Conservation (phyloP, 2,888 invertebrate genomes). For the Leptinotarsa tumamoca region DNA sequence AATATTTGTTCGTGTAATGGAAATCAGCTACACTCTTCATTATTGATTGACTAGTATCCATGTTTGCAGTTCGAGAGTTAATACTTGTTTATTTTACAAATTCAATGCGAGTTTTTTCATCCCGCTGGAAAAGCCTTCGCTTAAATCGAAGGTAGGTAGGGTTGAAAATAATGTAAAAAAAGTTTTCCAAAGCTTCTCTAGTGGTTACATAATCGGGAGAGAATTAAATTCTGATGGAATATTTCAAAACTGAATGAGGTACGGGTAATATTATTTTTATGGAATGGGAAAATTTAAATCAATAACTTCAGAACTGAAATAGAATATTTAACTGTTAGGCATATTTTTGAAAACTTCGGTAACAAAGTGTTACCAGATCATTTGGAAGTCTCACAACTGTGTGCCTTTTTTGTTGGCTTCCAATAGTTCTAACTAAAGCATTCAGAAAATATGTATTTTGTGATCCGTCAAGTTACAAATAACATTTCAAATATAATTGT, state of each 20-base stretch:
- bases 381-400: too few relatives aligned
- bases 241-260: not conserved
- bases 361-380: too few relatives aligned
- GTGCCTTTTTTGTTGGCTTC: too few relatives aligned
- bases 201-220: not conserved
- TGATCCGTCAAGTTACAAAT: too few relatives aligned
- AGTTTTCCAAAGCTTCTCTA: not conserved
- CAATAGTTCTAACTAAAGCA: too few relatives aligned
- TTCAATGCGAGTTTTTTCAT: not conserved
- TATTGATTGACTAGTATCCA: conserved; percentile 10
- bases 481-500: too few relatives aligned
- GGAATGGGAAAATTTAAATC: too few relatives aligned
- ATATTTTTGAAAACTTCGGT: too few relatives aligned
- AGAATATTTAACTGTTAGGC: too few relatives aligned
- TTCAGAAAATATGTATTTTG: too few relatives aligned
- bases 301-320: too few relatives aligned
- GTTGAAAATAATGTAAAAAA: not conserved
- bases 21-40: conserved; percentile 19
- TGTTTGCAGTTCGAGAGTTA: conserved; percentile 6
- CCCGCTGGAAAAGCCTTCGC: not conserved
- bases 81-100: conserved; percentile 9
- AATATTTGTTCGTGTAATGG: conserved; percentile 22
- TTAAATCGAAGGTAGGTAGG: not conserved
- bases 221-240: not conserved
- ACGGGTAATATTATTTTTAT: not conserved